A percentile compares a stretch with the other conserved stretches of the same genome.
Evolutionary conservation across 2,797 vertebrate genomes (phyloP).

Genomic region (Heterohyrax brucei): DNA sequence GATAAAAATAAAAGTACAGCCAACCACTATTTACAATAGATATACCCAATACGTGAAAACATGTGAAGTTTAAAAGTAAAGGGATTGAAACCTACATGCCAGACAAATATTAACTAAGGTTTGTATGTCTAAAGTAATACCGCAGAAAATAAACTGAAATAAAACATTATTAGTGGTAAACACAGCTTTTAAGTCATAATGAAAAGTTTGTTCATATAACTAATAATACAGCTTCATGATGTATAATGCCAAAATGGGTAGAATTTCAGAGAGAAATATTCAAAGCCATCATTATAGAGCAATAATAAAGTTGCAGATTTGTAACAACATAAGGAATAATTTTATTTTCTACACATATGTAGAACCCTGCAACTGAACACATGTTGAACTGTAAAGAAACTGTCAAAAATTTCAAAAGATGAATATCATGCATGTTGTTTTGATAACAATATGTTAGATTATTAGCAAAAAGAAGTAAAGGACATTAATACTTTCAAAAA

Average conservation of each 20-base stretch:
- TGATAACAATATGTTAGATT: neutral
- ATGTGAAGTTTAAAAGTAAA: constrained; percentile 11
- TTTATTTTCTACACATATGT: neutral
- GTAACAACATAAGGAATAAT: neutral
- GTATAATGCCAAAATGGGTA: neutral
- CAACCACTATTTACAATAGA: neutral
- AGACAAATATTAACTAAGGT: constrained; percentile 2
- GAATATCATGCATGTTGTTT: constrained; percentile 22
- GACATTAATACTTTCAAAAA: neutral
- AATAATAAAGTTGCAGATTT: constrained; percentile 29
- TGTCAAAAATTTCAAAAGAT: constrained; percentile 26
- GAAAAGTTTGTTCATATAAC: neutral
- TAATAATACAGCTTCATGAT: constrained; percentile 27
- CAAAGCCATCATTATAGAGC: neutral
- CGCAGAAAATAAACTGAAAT: neutral
- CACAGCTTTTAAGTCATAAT: neutral
- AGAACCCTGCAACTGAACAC: neutral
- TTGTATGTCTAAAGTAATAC: neutral
- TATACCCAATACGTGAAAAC: constrained; percentile 23
- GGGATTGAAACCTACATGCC: neutral
- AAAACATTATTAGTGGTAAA: neutral
- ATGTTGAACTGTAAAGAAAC: constrained; percentile 20
- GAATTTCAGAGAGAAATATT: constrained; percentile 7
- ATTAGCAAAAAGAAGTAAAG: constrained; percentile 1
- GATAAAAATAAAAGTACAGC: neutral